Percentiles rank a stretch among this genome's conserved stretches.
Evolutionary conservation across 2,888 invertebrate genomes (phyloP).

Genomic region (Drosophila atripex): DNA sequence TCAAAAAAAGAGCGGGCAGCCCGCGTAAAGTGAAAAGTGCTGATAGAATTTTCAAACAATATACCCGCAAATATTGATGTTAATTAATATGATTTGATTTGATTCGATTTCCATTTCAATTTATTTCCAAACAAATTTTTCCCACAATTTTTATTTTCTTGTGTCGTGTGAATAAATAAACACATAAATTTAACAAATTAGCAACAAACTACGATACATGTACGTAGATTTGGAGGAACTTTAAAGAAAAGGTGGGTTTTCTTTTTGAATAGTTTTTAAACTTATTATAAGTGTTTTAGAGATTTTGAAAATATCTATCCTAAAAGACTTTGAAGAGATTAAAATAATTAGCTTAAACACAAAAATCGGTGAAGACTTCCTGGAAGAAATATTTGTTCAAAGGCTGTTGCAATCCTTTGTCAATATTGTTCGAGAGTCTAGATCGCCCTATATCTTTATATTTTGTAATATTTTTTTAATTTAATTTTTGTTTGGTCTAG

Average conservation of each 20-base stretch:
- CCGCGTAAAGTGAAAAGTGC: slow-evolving; percentile 9
- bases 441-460: too few relatives aligned
- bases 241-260: neutral
- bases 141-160: slow-evolving; percentile 14
- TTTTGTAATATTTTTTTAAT: neutral
- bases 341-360: too few relatives aligned
- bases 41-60: slow-evolving; percentile 23
- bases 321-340: too few relatives aligned
- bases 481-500: slow-evolving; percentile 1
- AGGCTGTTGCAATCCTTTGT: too few relatives aligned
- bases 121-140: neutral
- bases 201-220: neutral
- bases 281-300: too few relatives aligned
- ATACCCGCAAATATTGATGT: slow-evolving; percentile 34
- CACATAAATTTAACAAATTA: neutral
- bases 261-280: too few relatives aligned
- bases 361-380: too few relatives aligned
- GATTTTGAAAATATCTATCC: too few relatives aligned
- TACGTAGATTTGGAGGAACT: neutral
- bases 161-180: slow-evolving; percentile 12
- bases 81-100: slow-evolving; percentile 31
- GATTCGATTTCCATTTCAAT: slow-evolving; percentile 6
- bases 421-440: neutral
- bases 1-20: neutral
- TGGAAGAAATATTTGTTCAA: too few relatives aligned